phyloP scores from a whole-genome alignment of 2,888 invertebrate genomes.

The Oligia fasciuncula region DNA sequence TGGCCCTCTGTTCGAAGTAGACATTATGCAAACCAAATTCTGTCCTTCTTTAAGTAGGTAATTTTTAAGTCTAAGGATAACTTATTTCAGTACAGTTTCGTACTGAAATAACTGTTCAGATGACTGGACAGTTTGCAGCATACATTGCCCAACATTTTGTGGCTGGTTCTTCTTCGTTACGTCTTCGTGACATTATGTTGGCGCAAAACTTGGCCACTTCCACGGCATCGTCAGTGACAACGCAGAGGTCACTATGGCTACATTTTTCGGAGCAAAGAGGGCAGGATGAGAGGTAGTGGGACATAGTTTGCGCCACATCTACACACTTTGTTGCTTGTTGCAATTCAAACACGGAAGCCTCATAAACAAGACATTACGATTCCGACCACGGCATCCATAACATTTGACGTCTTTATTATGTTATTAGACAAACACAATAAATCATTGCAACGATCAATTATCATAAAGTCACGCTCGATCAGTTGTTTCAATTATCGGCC shows the following conservation, averaged over 20 bases:
- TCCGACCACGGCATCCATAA: conserved; percentile 24
- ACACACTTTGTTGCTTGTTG: background rate
- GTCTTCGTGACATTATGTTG: background rate
- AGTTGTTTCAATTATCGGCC: conserved; percentile 64
- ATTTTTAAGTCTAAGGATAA: no score
- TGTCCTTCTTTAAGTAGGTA: background rate
- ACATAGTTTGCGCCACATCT: background rate
- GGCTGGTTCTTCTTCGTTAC: background rate
- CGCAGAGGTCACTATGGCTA: background rate
- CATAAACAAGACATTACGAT: conserved; percentile 35
- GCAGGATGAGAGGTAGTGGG: background rate
- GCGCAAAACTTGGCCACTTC: background rate
- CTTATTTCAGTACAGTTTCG: no score
- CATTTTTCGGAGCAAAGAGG: background rate
- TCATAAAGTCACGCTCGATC: conserved; percentile 62
- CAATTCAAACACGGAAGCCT: conserved; percentile 17
- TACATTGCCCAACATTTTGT: background rate
- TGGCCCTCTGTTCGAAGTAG: background rate
- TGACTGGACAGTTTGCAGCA: background rate
- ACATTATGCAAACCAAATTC: background rate
- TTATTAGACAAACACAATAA: conserved; percentile 55
- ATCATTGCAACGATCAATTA: conserved; percentile 65
- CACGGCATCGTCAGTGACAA: background rate
- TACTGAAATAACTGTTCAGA: background rate
- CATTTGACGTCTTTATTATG: conserved; percentile 51